These are phyloP conservation scores for Coremacera marginata DNA, from an alignment of 2,888 invertebrate genomes.

Conservation along the genomic window DNA sequence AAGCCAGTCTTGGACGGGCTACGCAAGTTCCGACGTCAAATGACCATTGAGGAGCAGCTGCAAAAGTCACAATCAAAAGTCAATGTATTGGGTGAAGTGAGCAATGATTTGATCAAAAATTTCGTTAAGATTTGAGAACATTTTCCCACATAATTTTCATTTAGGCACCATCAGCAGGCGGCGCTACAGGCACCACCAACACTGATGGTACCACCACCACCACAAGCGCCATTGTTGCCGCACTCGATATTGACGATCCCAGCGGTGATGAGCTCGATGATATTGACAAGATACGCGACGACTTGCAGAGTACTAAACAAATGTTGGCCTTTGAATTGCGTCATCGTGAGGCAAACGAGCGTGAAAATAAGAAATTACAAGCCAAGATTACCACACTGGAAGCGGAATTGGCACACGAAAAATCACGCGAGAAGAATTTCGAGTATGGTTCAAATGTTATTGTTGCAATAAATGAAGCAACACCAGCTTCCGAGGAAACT, in stretches of 20 bases:
- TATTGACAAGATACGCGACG: conserved; percentile 90
- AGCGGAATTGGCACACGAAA: conserved; percentile 82
- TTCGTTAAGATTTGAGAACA: not conserved
- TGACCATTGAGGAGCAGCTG: conserved; percentile 91
- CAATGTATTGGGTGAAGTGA: conserved; percentile 63
- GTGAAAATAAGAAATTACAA: conserved; percentile 87
- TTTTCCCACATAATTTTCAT: not conserved
- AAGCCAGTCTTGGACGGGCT: conserved; percentile 86
- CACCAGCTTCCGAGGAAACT: conserved; percentile 73
- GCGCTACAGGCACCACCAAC: conserved; percentile 31
- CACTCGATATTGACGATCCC: conserved; percentile 72
- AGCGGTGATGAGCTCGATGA: conserved; percentile 91
- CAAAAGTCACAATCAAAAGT: conserved; percentile 84
- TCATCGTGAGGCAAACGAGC: conserved; percentile 86
- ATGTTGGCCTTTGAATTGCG: conserved; percentile 87
- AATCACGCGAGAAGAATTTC: conserved; percentile 65
- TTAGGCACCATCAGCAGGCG: conserved; percentile 22
- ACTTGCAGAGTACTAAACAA: conserved; percentile 92
- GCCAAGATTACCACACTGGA: conserved; percentile 85
- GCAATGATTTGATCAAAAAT: not conserved
- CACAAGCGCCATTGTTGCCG: conserved; percentile 56
- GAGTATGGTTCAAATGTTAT: conserved; percentile 64
- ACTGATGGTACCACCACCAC: conserved; percentile 11
- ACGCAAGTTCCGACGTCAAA: conserved; percentile 87
- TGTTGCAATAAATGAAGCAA: conserved; percentile 61